phyloP scores from a whole-genome alignment of 2,113 vertebrate genomes.

The Pantherophis guttatus region DNA sequence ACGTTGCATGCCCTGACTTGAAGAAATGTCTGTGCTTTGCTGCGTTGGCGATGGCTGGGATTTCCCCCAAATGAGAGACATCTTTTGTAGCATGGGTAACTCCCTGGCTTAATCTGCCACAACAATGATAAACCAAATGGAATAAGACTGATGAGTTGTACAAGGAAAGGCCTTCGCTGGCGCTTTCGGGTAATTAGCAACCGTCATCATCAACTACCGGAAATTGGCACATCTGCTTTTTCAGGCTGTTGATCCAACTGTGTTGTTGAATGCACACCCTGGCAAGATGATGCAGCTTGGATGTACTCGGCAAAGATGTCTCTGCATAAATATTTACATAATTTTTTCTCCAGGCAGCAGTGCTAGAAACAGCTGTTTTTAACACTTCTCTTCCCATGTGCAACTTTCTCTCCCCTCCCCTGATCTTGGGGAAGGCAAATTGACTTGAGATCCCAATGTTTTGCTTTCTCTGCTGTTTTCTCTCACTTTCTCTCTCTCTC shows the following conservation, averaged over 20 bases:
- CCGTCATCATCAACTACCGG: constrained; percentile 75
- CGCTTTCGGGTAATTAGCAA: constrained; percentile 72
- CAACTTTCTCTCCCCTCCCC: constrained; percentile 38
- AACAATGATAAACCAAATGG: constrained; percentile 54
- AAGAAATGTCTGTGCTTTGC: background rate
- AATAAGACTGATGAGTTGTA: constrained; percentile 69
- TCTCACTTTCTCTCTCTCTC: background rate
- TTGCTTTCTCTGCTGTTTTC: constrained; percentile 17
- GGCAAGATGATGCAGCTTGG: constrained; percentile 53
- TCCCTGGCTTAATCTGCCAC: constrained; percentile 8
- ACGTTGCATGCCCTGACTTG: background rate
- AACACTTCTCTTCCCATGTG: constrained; percentile 49
- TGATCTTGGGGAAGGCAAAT: constrained; percentile 22
- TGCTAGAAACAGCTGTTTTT: constrained; percentile 50
- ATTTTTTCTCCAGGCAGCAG: constrained; percentile 61
- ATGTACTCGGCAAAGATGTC: constrained; percentile 62
- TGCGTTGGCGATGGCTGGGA: too few species aligned
- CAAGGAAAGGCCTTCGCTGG: constrained; percentile 66
- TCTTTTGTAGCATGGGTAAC: background rate
- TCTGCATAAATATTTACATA: constrained; percentile 65
- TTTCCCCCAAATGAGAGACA: background rate
- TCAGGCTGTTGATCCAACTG: constrained; percentile 64
- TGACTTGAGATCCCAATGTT: background rate
- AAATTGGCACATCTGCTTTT: constrained; percentile 80
- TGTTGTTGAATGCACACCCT: constrained; percentile 47